phyloP scores from a whole-genome alignment of 92 coral and sea anemone species.

The Desmophyllum pertusum region DNA sequence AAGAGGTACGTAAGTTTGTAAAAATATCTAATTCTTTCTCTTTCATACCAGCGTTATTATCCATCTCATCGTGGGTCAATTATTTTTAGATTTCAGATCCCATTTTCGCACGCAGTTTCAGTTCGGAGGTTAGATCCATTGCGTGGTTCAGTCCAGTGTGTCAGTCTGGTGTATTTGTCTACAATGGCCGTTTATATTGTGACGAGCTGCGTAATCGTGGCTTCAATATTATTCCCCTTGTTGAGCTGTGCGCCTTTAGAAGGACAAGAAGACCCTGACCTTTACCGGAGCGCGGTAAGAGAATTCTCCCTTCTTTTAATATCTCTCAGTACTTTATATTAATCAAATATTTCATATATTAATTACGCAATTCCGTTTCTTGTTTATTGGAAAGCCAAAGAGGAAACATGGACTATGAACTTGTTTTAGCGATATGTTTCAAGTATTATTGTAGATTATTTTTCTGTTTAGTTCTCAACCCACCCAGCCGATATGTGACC shows the following conservation, averaged over 20 bases:
- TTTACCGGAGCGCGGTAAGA: slow-evolving; percentile 49
- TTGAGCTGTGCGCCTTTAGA: slow-evolving; percentile 29
- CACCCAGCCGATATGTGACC: neutral
- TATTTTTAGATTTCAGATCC: slow-evolving; percentile 13
- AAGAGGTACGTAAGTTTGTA: slow-evolving; percentile 16
- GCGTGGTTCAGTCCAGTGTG: neutral
- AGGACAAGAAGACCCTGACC: slow-evolving; percentile 19
- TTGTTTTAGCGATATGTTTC: neutral
- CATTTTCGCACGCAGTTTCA: neutral
- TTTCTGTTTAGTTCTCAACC: neutral
- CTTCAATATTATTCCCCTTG: slow-evolving; percentile 17
- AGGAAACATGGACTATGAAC: neutral
- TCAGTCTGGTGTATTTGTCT: neutral
- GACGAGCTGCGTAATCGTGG: slow-evolving; percentile 1
- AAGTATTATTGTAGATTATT: neutral
- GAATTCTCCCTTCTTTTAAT: neutral
- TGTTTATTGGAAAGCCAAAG: neutral
- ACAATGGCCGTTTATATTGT: neutral
- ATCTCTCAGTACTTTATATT: no score
- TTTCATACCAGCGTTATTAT: neutral
- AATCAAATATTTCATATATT: neutral
- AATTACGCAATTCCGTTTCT: neutral
- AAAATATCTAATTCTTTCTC: neutral
- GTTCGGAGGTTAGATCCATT: neutral
- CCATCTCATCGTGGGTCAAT: neutral